Evolutionary conservation across 2,113 vertebrate species (phyloP).

Genomic region (Ascaphus truei): DNA sequence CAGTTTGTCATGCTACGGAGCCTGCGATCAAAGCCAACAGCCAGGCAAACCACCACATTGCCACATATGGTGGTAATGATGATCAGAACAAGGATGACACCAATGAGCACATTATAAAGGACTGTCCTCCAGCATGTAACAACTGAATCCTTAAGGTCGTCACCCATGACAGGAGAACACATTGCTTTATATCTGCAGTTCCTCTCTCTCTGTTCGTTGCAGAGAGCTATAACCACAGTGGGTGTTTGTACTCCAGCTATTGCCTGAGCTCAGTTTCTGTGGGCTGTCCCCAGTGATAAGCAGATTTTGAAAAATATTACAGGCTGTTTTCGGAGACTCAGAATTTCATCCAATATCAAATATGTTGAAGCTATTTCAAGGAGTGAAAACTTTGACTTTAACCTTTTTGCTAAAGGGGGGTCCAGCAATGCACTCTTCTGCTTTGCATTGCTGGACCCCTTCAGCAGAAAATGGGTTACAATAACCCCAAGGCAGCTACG

Average conservation of each 20-base stretch:
- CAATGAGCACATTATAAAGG: constrained; percentile 57
- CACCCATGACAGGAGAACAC: constrained; percentile 42
- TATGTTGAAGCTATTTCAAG: too few species aligned
- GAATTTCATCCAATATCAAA: neutral
- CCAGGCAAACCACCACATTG: constrained; percentile 89
- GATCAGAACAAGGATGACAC: constrained; percentile 61
- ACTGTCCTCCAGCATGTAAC: neutral
- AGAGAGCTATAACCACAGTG: neutral
- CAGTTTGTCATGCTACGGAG: constrained; percentile 90
- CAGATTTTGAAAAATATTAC: too few species aligned
- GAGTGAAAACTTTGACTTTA: neutral
- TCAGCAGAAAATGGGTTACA: neutral
- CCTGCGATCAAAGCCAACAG: constrained; percentile 74
- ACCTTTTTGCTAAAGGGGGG: neutral
- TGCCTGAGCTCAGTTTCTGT: too few species aligned
- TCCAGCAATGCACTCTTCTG: constrained; percentile 7
- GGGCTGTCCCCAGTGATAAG: too few species aligned
- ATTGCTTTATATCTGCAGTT: neutral
- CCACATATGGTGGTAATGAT: constrained; percentile 79
- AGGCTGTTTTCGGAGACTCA: neutral
- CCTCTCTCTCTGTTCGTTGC: neutral
- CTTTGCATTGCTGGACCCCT: constrained; percentile 28
- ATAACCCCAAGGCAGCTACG: neutral
- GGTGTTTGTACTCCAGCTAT: too few species aligned
- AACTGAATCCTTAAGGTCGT: constrained; percentile 36